phyloP scores from a whole-genome alignment of 2,888 invertebrate species.

The Parascotia fuliginaria region DNA sequence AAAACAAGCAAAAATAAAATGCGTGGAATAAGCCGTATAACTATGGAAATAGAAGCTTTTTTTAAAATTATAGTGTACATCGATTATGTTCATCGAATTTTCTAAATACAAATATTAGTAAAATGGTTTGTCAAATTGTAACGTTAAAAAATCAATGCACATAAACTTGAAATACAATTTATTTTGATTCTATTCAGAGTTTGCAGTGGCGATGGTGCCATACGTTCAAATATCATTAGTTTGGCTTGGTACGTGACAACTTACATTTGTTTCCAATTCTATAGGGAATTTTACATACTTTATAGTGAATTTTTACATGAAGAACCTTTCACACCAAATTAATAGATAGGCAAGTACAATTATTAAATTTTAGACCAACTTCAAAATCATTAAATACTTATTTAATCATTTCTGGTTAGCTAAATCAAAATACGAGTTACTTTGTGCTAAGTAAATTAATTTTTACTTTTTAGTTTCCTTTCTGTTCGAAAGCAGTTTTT shows the following conservation, averaged over 20 bases:
- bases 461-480: too few species aligned
- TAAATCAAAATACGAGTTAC: too few species aligned
- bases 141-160: slow-evolving; percentile 9
- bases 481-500: too few species aligned
- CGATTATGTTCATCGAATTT: neutral
- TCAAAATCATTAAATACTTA: too few species aligned
- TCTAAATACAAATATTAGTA: neutral
- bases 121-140: slow-evolving; percentile 3
- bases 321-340: neutral
- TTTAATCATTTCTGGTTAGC: too few species aligned
- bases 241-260: slow-evolving; percentile 46
- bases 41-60: neutral
- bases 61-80: neutral
- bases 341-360: too few species aligned
- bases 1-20: too few species aligned
- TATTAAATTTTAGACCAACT: too few species aligned
- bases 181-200: slow-evolving; percentile 26
- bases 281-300: slow-evolving; percentile 43
- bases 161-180: slow-evolving; percentile 16
- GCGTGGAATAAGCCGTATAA: too few species aligned
- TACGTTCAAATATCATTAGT: slow-evolving; percentile 49
- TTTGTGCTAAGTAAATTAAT: too few species aligned
- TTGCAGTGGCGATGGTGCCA: slow-evolving; percentile 24
- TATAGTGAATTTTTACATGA: slow-evolving; percentile 40
- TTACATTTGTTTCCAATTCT: slow-evolving; percentile 57